Percentiles rank a stretch among this genome's conserved stretches.
Evolutionary conservation across 2,888 invertebrate species (phyloP).

Genomic region (Tubulanus polymorphus): DNA sequence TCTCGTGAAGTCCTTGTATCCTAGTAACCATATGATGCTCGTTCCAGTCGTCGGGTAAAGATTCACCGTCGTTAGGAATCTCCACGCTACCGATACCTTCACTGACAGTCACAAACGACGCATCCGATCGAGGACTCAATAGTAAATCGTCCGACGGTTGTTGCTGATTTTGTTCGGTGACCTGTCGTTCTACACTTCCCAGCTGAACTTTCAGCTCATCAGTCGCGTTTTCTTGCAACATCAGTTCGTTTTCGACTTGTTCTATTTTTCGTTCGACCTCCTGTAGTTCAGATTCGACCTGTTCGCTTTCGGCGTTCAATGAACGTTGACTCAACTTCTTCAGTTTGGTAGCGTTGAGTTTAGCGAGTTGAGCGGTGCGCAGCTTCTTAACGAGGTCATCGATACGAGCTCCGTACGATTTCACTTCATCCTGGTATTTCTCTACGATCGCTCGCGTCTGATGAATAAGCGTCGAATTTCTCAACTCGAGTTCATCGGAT

Average conservation of each 20-base stretch:
- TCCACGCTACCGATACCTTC: not conserved
- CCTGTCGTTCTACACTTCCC: slow-evolving; percentile 4
- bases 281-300: slow-evolving; percentile 72
- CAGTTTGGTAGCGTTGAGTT: not conserved
- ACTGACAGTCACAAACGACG: not conserved
- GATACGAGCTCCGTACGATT: slow-evolving; percentile 76
- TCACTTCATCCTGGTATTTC: slow-evolving; percentile 63
- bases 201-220: slow-evolving; percentile 2
- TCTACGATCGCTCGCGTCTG: slow-evolving; percentile 61
- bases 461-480: slow-evolving; percentile 30
- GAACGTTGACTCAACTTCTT: slow-evolving; percentile 70
- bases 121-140: not conserved
- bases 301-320: slow-evolving; percentile 74
- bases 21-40: not conserved
- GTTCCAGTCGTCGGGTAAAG: not conserved
- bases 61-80: not conserved
- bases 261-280: slow-evolving; percentile 70
- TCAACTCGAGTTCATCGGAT: slow-evolving; percentile 28
- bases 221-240: slow-evolving; percentile 76
- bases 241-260: slow-evolving; percentile 78
- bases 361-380: slow-evolving; percentile 56
- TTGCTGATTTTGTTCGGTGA: not conserved
- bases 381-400: slow-evolving; percentile 80
- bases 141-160: not conserved
- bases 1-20: not conserved